Evolutionary conservation across 2,888 invertebrate genomes (phyloP).

Genomic region (Pyrocoelia pectoralis): DNA sequence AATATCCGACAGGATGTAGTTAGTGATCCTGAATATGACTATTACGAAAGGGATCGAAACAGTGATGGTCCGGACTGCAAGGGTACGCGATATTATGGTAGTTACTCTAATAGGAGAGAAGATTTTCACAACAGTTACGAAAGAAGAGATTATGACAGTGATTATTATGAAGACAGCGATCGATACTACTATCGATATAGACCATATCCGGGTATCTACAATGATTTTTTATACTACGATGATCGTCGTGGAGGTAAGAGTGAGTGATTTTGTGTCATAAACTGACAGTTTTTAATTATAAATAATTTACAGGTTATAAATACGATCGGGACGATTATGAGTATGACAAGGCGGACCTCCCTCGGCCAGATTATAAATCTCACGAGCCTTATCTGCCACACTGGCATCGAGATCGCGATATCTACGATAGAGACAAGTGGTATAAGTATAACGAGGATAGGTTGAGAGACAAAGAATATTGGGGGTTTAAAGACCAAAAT

Average conservation of each 20-base stretch:
- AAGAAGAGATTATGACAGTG: conserved; percentile 27
- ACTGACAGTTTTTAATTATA: neutral
- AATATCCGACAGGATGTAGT: conserved; percentile 70
- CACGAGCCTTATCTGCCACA: conserved; percentile 47
- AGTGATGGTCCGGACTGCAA: conserved; percentile 69
- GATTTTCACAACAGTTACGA: conserved; percentile 21
- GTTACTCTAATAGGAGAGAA: conserved; percentile 10
- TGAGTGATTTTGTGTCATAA: conserved; percentile 20
- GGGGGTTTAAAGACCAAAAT: conserved; percentile 50
- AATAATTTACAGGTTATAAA: conserved; percentile 10
- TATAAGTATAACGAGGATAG: conserved; percentile 41
- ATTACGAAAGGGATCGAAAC: conserved; percentile 79
- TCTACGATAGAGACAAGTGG: conserved; percentile 24
- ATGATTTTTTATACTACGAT: conserved; percentile 16
- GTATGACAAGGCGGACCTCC: conserved; percentile 13
- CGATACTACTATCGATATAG: conserved; percentile 14
- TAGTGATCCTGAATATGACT: conserved; percentile 78
- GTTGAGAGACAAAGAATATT: conserved; percentile 48
- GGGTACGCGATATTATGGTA: conserved; percentile 24
- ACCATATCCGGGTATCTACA: conserved; percentile 19
- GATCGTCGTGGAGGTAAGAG: conserved; percentile 38
- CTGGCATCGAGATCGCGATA: conserved; percentile 27
- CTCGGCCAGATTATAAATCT: conserved; percentile 40
- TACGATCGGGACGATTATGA: conserved; percentile 14
- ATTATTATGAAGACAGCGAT: conserved; percentile 18